Percentiles rank a stretch among this genome's conserved stretches.
Evolutionary conservation across 2,797 vertebrate species (phyloP).

Genomic region (Borostomias antarcticus): DNA sequence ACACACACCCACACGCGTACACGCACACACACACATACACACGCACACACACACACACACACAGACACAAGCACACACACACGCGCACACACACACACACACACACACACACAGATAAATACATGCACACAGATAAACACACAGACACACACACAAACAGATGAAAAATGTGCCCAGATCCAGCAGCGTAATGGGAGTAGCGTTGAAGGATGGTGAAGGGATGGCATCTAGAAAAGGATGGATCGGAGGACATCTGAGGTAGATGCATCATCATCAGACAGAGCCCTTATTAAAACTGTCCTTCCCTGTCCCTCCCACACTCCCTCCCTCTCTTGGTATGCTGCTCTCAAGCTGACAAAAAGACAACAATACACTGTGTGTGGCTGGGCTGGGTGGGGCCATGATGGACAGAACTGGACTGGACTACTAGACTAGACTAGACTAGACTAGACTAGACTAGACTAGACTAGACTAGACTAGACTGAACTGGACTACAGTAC

Average conservation of each 20-base stretch:
- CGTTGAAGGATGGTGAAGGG: conserved; percentile 73
- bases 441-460: too few species aligned
- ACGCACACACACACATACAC: conserved; percentile 6
- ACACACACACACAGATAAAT: background rate
- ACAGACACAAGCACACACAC: conserved; percentile 10
- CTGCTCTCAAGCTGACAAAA: conserved; percentile 8
- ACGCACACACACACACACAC: conserved; percentile 11
- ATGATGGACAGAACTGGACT: too few species aligned
- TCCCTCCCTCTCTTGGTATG: background rate
- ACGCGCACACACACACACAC: conserved; percentile 21
- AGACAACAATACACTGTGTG: conserved; percentile 8
- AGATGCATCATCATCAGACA: conserved; percentile 61
- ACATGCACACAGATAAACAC: conserved; percentile 23
- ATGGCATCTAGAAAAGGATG: conserved; percentile 69
- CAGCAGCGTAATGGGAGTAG: conserved; percentile 72
- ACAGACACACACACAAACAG: conserved; percentile 32
- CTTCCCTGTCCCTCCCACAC: background rate
- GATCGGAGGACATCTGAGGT: conserved; percentile 56
- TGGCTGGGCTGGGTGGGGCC: too few species aligned
- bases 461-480: too few species aligned
- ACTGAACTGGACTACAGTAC: background rate
- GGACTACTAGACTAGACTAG: too few species aligned
- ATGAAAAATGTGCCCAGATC: conserved; percentile 37
- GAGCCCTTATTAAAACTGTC: too few species aligned
- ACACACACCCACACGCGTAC: too few species aligned